Percentiles rank a stretch among this genome's conserved stretches.
Evolutionary conservation across 2,797 vertebrate genomes (phyloP).

Genomic region (Peromyscus attwateri): DNA sequence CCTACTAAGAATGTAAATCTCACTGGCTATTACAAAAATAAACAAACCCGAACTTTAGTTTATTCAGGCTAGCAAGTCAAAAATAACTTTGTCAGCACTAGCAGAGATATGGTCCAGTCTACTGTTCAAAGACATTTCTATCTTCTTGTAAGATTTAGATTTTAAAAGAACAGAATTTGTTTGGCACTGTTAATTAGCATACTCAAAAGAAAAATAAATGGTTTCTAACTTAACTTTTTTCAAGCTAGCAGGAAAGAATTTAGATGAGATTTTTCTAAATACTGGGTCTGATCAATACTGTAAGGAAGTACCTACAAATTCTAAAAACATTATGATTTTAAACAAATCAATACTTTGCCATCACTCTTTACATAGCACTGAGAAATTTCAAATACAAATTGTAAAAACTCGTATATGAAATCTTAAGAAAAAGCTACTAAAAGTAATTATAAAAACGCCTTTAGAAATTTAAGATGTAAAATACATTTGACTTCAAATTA

Average conservation of each 20-base stretch:
- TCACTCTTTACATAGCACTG: constrained; percentile 67
- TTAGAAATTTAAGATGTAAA: constrained; percentile 82
- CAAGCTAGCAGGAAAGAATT: constrained; percentile 47
- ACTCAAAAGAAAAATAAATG: constrained; percentile 56
- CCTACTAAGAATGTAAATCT: constrained; percentile 73
- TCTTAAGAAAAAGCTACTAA: constrained; percentile 80
- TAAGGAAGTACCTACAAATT: constrained; percentile 61
- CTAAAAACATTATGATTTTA: constrained; percentile 71
- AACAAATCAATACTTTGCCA: constrained; percentile 57
- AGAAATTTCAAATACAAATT: constrained; percentile 81
- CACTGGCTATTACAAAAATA: constrained; percentile 65
- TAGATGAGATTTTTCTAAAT: constrained; percentile 63
- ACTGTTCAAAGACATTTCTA: constrained; percentile 43
- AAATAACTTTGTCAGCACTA: constrained; percentile 31
- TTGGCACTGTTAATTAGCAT: constrained; percentile 66
- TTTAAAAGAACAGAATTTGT: constrained; percentile 65
- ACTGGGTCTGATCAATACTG: constrained; percentile 14
- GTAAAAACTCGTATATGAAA: constrained; percentile 80
- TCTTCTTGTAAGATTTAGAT: constrained; percentile 59
- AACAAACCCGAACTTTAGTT: constrained; percentile 61
- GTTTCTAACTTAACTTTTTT: constrained; percentile 58
- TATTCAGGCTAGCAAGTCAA: constrained; percentile 55
- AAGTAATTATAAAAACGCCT: constrained; percentile 84
- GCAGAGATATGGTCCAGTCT: constrained; percentile 13
- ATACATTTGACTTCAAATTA: constrained; percentile 79